Conservation (phyloP, 1,140 invertebrate species). For the Ceratosolen solmsi region DNA sequence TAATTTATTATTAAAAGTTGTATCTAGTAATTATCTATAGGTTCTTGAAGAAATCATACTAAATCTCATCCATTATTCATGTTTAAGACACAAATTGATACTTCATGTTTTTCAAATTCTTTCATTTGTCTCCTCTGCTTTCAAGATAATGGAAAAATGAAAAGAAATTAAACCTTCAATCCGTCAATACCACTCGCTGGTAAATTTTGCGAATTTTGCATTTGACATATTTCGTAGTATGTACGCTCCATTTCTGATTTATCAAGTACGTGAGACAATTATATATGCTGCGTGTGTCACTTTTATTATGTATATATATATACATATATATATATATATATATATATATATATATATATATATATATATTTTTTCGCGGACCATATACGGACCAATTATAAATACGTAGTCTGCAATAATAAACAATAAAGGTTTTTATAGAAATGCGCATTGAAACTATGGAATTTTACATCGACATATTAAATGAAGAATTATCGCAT, state of each 20-base stretch:
- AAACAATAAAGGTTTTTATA: background rate
- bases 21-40: too few species aligned
- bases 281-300: background rate
- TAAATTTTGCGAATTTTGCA: conserved; percentile 15
- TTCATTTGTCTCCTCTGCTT: background rate
- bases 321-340: too few species aligned
- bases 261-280: background rate
- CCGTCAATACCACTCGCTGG: background rate
- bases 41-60: background rate
- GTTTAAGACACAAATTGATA: background rate
- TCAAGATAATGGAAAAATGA: background rate
- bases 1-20: too few species aligned
- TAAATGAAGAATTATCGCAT: too few species aligned
- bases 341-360: too few species aligned
- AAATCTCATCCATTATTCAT: background rate
- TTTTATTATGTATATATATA: conserved; percentile 21
- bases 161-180: conserved; percentile 16
- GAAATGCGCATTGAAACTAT: background rate
- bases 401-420: background rate
- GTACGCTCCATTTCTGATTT: background rate
- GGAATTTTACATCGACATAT: too few species aligned
- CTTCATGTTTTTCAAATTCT: background rate
- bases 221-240: conserved; percentile 5
- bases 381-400: background rate
- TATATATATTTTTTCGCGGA: too few species aligned